Evolutionary conservation across 2,797 vertebrate genomes (phyloP).

Genomic region (Picus viridis): DNA sequence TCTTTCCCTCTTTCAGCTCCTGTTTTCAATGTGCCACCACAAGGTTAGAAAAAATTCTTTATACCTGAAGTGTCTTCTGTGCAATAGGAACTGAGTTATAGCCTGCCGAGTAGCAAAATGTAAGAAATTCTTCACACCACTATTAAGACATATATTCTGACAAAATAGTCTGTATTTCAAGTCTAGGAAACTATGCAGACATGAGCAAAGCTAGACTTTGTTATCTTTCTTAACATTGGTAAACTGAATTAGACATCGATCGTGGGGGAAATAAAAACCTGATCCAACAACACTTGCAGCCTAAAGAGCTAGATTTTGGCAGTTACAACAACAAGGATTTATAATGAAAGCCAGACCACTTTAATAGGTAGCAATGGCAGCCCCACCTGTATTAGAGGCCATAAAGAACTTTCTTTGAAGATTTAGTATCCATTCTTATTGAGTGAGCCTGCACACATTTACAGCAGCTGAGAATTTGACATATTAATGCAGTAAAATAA

Average conservation of each 20-base stretch:
- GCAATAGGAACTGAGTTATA: not conserved
- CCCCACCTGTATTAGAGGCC: slow-evolving; percentile 4
- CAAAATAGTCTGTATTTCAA: not conserved
- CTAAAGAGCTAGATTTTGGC: not conserved
- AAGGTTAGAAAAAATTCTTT: not conserved
- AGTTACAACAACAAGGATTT: not conserved
- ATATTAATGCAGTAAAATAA: slow-evolving; percentile 23
- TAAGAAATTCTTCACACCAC: not conserved
- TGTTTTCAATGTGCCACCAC: not conserved
- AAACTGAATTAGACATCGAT: not conserved
- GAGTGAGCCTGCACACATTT: slow-evolving; percentile 29
- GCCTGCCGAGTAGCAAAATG: not conserved
- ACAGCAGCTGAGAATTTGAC: slow-evolving; percentile 48
- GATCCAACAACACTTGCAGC: not conserved
- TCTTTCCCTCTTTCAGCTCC: not conserved
- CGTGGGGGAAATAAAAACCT: accelerated
- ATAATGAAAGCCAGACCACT: slow-evolving; percentile 49
- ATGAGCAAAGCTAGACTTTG: not conserved
- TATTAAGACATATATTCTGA: not conserved
- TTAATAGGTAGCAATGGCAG: slow-evolving; percentile 45
- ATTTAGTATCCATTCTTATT: slow-evolving; percentile 4
- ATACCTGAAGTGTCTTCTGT: not conserved
- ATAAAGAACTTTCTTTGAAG: slow-evolving; percentile 54
- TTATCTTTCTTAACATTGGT: not conserved
- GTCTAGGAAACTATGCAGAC: not conserved